Percentiles rank a stretch among this genome's conserved stretches.
Evolutionary conservation across 1,140 invertebrate genomes (phyloP).

Genomic region (Lutraria rhynchaena): DNA sequence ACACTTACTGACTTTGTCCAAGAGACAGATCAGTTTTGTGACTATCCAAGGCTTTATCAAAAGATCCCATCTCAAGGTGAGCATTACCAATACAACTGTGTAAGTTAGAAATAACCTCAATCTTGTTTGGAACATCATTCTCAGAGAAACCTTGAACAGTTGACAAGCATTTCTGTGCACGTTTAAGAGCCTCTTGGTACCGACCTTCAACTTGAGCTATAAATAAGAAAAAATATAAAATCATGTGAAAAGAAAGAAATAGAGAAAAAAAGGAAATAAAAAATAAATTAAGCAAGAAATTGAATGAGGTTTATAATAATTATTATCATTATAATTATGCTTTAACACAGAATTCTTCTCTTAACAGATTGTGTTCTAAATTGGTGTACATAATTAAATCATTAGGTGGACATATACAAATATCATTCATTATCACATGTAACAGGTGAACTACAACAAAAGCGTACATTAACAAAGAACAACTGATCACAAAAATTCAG

Average conservation of each 20-base stretch:
- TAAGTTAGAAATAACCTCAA: slow-evolving; percentile 78
- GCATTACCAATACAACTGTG: slow-evolving; percentile 82
- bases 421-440: too few species aligned
- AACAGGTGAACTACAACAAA: too few species aligned
- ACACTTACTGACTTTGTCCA: slow-evolving; percentile 77
- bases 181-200: slow-evolving; percentile 74
- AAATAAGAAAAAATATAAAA: slow-evolving; percentile 5
- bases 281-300: slow-evolving; percentile 2
- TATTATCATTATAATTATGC: too few species aligned
- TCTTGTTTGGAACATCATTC: slow-evolving; percentile 75
- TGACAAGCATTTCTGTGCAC: slow-evolving; percentile 76
- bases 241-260: neutral
- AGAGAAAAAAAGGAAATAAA: neutral
- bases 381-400: too few species aligned
- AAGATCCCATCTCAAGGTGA: slow-evolving; percentile 79
- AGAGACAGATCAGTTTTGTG: slow-evolving; percentile 77
- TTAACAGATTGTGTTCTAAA: too few species aligned
- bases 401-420: too few species aligned
- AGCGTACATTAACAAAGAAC: too few species aligned
- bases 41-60: slow-evolving; percentile 77
- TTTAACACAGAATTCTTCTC: too few species aligned
- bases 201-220: slow-evolving; percentile 76
- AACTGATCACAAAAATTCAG: too few species aligned
- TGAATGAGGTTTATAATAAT: too few species aligned
- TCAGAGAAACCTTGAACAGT: slow-evolving; percentile 75